Percentiles rank a stretch among this genome's conserved stretches.
Conservation (phyloP, 2,888 invertebrate genomes). For the Siphonodentalium dalli region DNA sequence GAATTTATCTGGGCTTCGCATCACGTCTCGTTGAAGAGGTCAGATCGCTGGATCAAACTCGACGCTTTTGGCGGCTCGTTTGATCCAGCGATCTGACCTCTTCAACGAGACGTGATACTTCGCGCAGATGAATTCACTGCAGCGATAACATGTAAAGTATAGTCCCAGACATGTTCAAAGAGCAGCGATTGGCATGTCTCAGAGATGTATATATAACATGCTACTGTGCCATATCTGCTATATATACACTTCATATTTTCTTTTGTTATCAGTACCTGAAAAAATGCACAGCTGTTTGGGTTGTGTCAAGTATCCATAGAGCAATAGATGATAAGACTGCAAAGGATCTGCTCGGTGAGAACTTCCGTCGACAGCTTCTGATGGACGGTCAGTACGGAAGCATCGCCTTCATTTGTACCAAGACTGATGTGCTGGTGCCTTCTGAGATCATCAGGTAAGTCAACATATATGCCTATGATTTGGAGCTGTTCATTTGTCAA, state of each 20-base stretch:
- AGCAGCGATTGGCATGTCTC: too few species aligned
- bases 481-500: background rate
- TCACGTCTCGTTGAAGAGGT: too few species aligned
- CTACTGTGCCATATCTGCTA: too few species aligned
- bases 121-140: too few species aligned
- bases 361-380: conserved; percentile 49
- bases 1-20: too few species aligned
- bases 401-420: conserved; percentile 50
- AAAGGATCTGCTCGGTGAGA: conserved; percentile 45
- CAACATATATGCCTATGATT: background rate
- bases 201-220: too few species aligned
- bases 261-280: conserved; percentile 41
- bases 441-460: conserved; percentile 46
- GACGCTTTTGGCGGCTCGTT: too few species aligned
- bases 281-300: conserved; percentile 51
- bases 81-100: too few species aligned
- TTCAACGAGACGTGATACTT: too few species aligned
- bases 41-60: too few species aligned
- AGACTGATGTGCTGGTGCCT: conserved; percentile 40
- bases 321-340: conserved; percentile 51
- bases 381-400: conserved; percentile 54
- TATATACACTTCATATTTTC: background rate
- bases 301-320: conserved; percentile 45
- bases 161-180: too few species aligned
- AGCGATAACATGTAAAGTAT: too few species aligned